Percentiles rank a stretch among this genome's conserved stretches.
These are phyloP conservation scores for Malaclemys terrapin DNA, from an alignment of 2,113 vertebrate species.

Conservation along the genomic window DNA sequence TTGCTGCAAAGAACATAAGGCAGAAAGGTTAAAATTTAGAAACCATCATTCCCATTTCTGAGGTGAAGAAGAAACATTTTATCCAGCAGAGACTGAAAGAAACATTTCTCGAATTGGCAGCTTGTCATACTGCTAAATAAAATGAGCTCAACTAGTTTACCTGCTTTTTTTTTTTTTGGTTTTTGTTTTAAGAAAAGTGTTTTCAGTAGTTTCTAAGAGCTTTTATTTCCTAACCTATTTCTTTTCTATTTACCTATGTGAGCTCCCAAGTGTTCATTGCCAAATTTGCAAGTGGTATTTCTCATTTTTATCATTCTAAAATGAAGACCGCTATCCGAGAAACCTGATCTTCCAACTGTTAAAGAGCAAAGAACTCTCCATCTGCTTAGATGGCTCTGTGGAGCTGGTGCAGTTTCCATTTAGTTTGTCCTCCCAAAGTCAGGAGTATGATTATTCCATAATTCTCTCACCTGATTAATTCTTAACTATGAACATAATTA, in stretches of 20 bases:
- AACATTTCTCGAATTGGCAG: not conserved
- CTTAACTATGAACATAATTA: slow-evolving; percentile 86
- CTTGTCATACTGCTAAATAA: not conserved
- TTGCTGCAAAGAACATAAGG: not conserved
- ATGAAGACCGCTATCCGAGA: slow-evolving; percentile 7
- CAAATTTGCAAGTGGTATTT: not conserved
- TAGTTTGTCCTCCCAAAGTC: slow-evolving; percentile 83
- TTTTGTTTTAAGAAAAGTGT: not conserved
- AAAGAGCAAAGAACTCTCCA: slow-evolving; percentile 29
- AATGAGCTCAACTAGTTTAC: slow-evolving; percentile 4
- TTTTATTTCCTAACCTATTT: not conserved
- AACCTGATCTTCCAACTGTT: not conserved
- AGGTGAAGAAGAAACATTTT: not conserved
- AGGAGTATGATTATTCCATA: slow-evolving; percentile 79
- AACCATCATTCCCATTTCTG: not conserved
- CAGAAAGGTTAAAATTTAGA: not conserved
- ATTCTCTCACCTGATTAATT: slow-evolving; percentile 85
- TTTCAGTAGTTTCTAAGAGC: not conserved
- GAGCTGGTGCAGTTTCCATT: slow-evolving; percentile 51
- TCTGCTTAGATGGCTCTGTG: slow-evolving; percentile 15
- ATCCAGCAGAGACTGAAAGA: not conserved
- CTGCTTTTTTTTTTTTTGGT: not conserved
- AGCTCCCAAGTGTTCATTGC: not conserved
- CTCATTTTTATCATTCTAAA: slow-evolving; percentile 29
- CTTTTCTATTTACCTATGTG: not conserved